Percentiles rank a stretch among this genome's conserved stretches.
Conservation (phyloP, 2,113 vertebrate species). For the Seriola aureovittata region DNA sequence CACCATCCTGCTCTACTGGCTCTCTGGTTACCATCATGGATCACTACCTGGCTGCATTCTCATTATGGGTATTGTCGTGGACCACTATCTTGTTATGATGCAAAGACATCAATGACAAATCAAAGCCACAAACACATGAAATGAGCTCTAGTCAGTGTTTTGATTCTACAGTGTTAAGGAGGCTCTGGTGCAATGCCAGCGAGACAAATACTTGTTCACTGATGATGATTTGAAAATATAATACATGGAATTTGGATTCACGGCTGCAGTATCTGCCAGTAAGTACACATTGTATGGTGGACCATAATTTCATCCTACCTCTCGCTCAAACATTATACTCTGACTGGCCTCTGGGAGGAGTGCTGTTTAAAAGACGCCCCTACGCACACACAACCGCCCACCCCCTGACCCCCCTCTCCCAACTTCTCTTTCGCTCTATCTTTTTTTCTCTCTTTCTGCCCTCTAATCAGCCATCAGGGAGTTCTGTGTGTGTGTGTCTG, state of each 20-base stretch:
- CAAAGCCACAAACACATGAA: constrained; percentile 43
- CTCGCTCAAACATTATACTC: constrained; percentile 18
- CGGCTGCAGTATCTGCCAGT: not conserved
- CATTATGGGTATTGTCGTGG: constrained; percentile 54
- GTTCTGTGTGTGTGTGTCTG: not conserved
- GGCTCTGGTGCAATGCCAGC: not conserved
- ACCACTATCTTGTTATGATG: constrained; percentile 45
- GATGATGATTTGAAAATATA: constrained; percentile 4
- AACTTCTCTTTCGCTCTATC: constrained; percentile 12
- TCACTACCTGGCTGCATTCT: constrained; percentile 54
- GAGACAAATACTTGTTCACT: not conserved
- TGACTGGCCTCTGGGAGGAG: constrained; percentile 19
- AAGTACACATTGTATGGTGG: constrained; percentile 11
- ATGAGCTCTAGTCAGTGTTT: constrained; percentile 31
- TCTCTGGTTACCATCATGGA: constrained; percentile 58
- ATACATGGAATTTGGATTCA: not conserved
- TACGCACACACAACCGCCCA: not conserved
- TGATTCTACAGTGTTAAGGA: not conserved
- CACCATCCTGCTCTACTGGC: constrained; percentile 37
- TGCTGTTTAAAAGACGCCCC: constrained; percentile 14
- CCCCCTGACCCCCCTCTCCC: not conserved
- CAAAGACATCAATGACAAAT: constrained; percentile 54
- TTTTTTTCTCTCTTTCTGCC: constrained; percentile 23
- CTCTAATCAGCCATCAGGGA: constrained; percentile 67
- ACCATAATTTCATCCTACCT: constrained; percentile 13